A percentile compares a stretch with the other conserved stretches of the same genome.
phyloP scores from a whole-genome alignment of 2,888 invertebrate genomes.

The Thecophora atra region DNA sequence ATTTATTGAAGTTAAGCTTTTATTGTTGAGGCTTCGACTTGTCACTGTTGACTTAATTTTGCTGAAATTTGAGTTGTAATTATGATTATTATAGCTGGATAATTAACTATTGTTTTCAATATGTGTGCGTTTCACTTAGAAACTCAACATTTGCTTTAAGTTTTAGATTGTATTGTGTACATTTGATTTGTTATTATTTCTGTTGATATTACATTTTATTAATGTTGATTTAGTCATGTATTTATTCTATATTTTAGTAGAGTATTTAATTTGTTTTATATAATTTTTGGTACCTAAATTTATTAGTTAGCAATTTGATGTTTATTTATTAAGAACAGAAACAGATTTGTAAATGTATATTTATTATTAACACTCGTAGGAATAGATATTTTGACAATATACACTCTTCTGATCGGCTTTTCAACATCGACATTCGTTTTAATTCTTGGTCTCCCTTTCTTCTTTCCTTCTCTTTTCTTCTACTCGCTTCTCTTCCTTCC shows the following conservation, averaged over 20 bases:
- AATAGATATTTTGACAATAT: not conserved
- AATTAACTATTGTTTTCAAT: too few relatives aligned
- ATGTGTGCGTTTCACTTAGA: too few relatives aligned
- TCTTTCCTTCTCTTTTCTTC: not conserved
- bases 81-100: too few relatives aligned
- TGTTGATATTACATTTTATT: not conserved
- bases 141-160: too few relatives aligned
- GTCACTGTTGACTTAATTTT: not conserved
- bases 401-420: conserved; percentile 16
- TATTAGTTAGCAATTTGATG: too few relatives aligned
- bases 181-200: not conserved
- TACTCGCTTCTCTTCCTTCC: not conserved
- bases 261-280: not conserved
- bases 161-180: not conserved
- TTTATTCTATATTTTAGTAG: not conserved
- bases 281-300: not conserved
- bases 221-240: not conserved
- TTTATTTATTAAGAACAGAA: too few relatives aligned
- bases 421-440: not conserved
- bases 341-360: too few relatives aligned
- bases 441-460: not conserved
- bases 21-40: not conserved
- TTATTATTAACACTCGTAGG: too few relatives aligned
- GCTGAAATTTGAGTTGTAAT: not conserved
- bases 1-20: not conserved